phyloP scores from a whole-genome alignment of 2,113 vertebrate species.

The Struthio camelus region DNA sequence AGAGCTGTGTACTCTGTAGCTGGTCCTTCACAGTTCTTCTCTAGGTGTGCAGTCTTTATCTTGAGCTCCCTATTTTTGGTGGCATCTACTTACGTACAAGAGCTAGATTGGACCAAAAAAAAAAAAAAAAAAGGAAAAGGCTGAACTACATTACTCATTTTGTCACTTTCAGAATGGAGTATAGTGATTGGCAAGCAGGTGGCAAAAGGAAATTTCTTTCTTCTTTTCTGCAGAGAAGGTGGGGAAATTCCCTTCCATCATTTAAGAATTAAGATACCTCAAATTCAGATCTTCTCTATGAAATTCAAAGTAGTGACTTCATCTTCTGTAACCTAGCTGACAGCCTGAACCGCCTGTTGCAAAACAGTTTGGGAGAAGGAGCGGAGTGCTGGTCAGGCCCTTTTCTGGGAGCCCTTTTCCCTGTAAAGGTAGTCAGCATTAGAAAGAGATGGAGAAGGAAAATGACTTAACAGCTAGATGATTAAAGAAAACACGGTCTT shows the following conservation, averaged over 20 bases:
- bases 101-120: neutral
- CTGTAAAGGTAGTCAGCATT: neutral
- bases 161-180: neutral
- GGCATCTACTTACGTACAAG: neutral
- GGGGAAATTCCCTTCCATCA: neutral
- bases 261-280: neutral
- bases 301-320: neutral
- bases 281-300: neutral
- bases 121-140: neutral
- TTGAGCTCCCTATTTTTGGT: neutral
- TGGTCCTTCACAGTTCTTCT: neutral
- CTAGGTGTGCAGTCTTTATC: neutral
- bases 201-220: neutral
- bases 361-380: neutral
- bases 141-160: neutral
- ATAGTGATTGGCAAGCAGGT: neutral
- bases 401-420: rapidly evolving
- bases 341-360: neutral
- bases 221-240: neutral
- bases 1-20: neutral
- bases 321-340: neutral
- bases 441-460: neutral
- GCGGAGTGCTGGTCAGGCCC: neutral
- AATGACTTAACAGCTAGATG: neutral
- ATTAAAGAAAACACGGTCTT: neutral